Base-by-base conservation (phyloP, 2,113 vertebrate genomes). In the Gobio gobio region DNA sequence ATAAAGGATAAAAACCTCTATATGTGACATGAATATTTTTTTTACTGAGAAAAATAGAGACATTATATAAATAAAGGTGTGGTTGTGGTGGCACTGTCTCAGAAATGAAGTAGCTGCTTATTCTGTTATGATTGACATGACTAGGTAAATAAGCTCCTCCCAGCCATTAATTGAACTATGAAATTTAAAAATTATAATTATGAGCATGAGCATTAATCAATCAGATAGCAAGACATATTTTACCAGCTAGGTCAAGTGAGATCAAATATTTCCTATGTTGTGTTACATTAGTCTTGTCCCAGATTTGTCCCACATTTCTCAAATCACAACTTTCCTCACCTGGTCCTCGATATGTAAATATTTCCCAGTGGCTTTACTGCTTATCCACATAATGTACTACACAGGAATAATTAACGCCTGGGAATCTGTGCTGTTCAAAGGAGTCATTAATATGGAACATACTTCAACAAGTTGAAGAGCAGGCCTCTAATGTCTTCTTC, bases 321-420 rank as follows among this genome's bases (percentile, higher is more conserved):
- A 54, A 36, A 29, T 54, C 36, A 74, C 1, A 47, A 58, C 72
- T 43, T 33, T 66, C 54, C 59, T 80, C 73, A 84, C 40, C 40
- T 26, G 24, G 33, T 64, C 47, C 24, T 82, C n/a, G 36, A 85
- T 78, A 70, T 24, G 58, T 81, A 85, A 82, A 82, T 82, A 51
- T 77, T 36, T 29, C 2, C 47, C 61, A 36, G 16, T 22, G 26
- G n/a, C n/a, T 59, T 33, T 22, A n/a, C 75, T 72, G 5, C n/a
- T 58, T 45, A 82, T 87, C 24, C 33, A 20, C 40, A 58, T 24
- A 78, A 77, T 85, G 10, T 12, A 36, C 22, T 40, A 56, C 51
- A 80, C 26, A 16, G 45, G 16, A 86, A 61, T 72, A 72, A 79
- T 79, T 72, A 49, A 78, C 18, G 70, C 76, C 83, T 86, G 79